Evolutionary conservation across 2,888 invertebrate species (phyloP).

Genomic region (Tinea pellionella): DNA sequence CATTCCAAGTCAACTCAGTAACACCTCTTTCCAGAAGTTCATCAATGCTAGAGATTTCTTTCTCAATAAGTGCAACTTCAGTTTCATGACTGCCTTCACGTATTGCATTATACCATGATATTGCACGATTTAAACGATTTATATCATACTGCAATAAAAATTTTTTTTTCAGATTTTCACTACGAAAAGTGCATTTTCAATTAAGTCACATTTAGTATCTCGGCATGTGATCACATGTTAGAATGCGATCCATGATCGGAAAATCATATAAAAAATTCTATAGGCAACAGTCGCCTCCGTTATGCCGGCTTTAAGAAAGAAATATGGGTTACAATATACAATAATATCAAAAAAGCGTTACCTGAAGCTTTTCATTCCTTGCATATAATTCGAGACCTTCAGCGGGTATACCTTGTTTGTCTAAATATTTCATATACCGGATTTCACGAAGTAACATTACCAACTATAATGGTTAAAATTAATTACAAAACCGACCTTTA

Average conservation of each 20-base stretch:
- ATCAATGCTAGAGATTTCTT: slow-evolving; percentile 83
- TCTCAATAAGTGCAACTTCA: slow-evolving; percentile 81
- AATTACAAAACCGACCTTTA: background rate
- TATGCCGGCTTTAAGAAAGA: too few species aligned
- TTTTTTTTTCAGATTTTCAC: too few species aligned
- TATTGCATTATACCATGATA: slow-evolving; percentile 86
- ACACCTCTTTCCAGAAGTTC: slow-evolving; percentile 75
- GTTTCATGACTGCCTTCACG: slow-evolving; percentile 77
- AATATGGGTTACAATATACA: too few species aligned
- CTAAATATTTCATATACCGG: slow-evolving; percentile 78
- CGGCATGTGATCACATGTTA: too few species aligned
- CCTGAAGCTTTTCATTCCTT: slow-evolving; percentile 77
- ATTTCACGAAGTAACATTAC: slow-evolving; percentile 83
- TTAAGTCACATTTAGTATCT: too few species aligned
- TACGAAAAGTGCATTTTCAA: too few species aligned
- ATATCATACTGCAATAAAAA: slow-evolving; percentile 55
- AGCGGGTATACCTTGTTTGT: slow-evolving; percentile 71
- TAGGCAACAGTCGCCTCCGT: too few species aligned
- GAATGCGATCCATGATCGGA: too few species aligned
- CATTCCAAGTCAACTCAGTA: slow-evolving; percentile 81
- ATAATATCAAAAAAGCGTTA: slow-evolving; percentile 21
- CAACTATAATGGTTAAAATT: slow-evolving; percentile 56
- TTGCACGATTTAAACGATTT: slow-evolving; percentile 71
- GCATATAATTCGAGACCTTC: slow-evolving; percentile 74
- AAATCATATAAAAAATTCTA: too few species aligned